Conservation (phyloP, 2,888 invertebrate genomes). For the Ashinkailepas kermadecensis region DNA sequence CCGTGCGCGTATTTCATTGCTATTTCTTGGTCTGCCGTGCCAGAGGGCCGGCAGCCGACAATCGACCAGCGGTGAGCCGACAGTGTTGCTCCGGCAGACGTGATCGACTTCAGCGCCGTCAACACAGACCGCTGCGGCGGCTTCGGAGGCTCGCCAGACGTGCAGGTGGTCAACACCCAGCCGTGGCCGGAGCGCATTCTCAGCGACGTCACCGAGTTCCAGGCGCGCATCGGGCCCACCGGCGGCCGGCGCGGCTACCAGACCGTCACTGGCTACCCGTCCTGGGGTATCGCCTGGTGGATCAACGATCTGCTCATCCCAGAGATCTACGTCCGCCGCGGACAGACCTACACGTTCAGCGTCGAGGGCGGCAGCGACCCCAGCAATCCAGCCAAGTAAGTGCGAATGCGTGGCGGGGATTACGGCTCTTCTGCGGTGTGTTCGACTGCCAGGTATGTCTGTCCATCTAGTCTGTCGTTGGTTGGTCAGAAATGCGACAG, state of each 20-base stretch:
- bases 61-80: too few relatives aligned
- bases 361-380: slow-evolving; percentile 53
- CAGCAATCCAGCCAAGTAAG: slow-evolving; percentile 57
- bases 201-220: slow-evolving; percentile 56
- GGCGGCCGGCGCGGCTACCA: slow-evolving; percentile 73
- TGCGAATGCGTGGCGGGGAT: background rate
- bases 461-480: too few relatives aligned
- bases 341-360: slow-evolving; percentile 40
- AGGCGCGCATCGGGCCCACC: slow-evolving; percentile 73
- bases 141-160: slow-evolving; percentile 51
- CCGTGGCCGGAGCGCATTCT: slow-evolving; percentile 64
- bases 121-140: slow-evolving; percentile 63
- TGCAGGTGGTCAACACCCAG: slow-evolving; percentile 47
- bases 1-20: too few relatives aligned
- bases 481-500: too few relatives aligned
- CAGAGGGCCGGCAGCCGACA: too few relatives aligned
- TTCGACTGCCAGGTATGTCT: too few relatives aligned
- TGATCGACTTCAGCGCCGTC: slow-evolving; percentile 65
- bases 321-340: slow-evolving; percentile 41
- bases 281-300: slow-evolving; percentile 42
- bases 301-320: slow-evolving; percentile 42
- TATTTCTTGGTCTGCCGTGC: too few relatives aligned
- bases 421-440: background rate
- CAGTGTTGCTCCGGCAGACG: slow-evolving; percentile 21
- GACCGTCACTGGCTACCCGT: slow-evolving; percentile 56